These are phyloP conservation scores for Ictalurus punctatus DNA, from an alignment of 2,113 vertebrate genomes.

Conservation along the genomic window DNA sequence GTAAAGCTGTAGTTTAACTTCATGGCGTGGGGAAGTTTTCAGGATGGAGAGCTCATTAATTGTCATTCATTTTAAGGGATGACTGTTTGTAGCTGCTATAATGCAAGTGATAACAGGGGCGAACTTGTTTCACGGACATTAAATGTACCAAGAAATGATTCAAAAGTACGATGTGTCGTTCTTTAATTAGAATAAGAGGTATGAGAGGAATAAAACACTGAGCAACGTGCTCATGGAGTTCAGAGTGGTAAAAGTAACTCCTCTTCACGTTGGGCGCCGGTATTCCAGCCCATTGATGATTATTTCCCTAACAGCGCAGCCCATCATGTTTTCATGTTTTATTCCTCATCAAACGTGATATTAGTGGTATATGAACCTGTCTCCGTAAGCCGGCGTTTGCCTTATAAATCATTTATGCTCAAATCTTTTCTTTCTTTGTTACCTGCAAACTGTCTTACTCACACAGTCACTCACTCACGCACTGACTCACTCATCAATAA, in stretches of 20 bases:
- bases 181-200: neutral
- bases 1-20: neutral
- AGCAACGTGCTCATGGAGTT: neutral
- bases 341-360: neutral
- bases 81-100: neutral
- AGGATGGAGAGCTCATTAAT: neutral
- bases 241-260: too few species aligned
- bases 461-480: constrained; percentile 47
- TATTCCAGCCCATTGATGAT: neutral
- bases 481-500: constrained; percentile 75
- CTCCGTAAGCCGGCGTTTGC: neutral
- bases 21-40: neutral
- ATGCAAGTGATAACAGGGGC: neutral
- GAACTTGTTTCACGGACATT: neutral
- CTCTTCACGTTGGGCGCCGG: neutral
- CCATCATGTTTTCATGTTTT: neutral
- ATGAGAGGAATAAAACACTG: neutral
- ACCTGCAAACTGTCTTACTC: neutral
- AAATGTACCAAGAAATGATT: neutral
- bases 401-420: neutral
- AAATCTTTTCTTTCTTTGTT: neutral
- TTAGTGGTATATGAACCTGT: neutral
- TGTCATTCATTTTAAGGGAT: neutral
- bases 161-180: neutral
- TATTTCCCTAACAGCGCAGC: neutral